Base-by-base conservation (phyloP, 2,113 vertebrate species). In the Pygoscelis antarcticus region DNA sequence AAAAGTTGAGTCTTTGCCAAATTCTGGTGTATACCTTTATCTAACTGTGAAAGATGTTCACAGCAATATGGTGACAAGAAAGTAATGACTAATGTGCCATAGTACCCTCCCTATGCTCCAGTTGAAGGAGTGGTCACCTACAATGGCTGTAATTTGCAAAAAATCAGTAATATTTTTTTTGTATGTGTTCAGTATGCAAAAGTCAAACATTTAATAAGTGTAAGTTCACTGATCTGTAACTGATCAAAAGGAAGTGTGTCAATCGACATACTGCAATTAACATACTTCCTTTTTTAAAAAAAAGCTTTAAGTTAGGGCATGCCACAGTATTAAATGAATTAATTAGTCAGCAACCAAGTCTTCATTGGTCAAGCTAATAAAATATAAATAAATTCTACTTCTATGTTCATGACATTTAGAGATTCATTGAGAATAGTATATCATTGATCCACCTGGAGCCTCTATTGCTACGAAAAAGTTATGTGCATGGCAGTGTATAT, bases 391-490 rank as follows among this genome's bases (percentile, higher is more conserved):
- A 89, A 76, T 19, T 76, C 15, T 83, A 34, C 20, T 30, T 44
- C 16, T 77, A 16, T 23, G 7, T 84, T 69, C 14, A 61, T 11
- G 11, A 64, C 13, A 55, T 16, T 68, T 58, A 70, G 65, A 94
- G 34, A 68, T 66, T 70, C 5, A n/a, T 0, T 42, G 23, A 77
- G 34, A 90, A 54, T 0, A 86, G 5, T 19, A 0, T 16, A 25
- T 32, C 16, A 60, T 2, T 26, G 36, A 94, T 51, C 25, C 11
- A 69, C 16, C 12, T 68, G 55, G 36, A 54, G 47, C 27, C 66
- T 80, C 70, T 77, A 19, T 4, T 58, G 58, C 64, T 72, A 18
- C n/a, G 36, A 79, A 82, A 71, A 82, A 52, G 20, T n/a, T 40
- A 20, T 3, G 13, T 29, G 40, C 16, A 10, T 7, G 20, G 36